phyloP scores from a whole-genome alignment of 1,140 invertebrate genomes.

The Akabosia matsudoensis region DNA sequence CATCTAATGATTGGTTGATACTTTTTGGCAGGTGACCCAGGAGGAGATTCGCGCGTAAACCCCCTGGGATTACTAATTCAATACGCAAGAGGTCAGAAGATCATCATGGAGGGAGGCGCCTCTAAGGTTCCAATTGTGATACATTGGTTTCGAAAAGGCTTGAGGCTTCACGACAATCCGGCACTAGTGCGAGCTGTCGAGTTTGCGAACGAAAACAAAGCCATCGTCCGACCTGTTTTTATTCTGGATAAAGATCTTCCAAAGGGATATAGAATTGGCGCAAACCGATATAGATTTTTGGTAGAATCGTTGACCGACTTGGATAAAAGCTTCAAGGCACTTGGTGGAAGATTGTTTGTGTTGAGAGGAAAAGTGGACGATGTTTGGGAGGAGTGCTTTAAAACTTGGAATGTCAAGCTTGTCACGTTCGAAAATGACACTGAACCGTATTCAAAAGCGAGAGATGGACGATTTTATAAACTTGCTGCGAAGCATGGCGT shows the following conservation, averaged over 20 bases:
- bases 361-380: slow-evolving; percentile 63
- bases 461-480: slow-evolving; percentile 62
- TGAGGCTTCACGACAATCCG: slow-evolving; percentile 70
- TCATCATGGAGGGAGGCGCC: too few relatives aligned
- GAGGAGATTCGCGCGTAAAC: too few relatives aligned
- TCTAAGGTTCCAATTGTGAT: slow-evolving; percentile 52
- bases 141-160: slow-evolving; percentile 70
- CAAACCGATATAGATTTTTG: slow-evolving; percentile 67
- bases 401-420: slow-evolving; percentile 65
- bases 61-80: too few relatives aligned
- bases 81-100: too few relatives aligned
- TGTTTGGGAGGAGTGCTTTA: slow-evolving; percentile 63
- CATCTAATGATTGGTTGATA: too few relatives aligned
- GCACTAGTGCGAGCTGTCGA: slow-evolving; percentile 60
- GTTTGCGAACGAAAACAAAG: slow-evolving; percentile 49
- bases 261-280: slow-evolving; percentile 60
- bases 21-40: too few relatives aligned
- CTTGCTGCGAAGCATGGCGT: slow-evolving; percentile 60
- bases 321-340: slow-evolving; percentile 58
- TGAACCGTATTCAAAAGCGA: slow-evolving; percentile 63
- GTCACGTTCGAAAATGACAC: slow-evolving; percentile 69
- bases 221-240: slow-evolving; percentile 62
- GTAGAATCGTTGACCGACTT: slow-evolving; percentile 66
- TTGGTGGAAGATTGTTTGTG: slow-evolving; percentile 62
- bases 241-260: slow-evolving; percentile 66